Evolutionary conservation across 2,888 invertebrate genomes (phyloP).

Genomic region (Ptycholaimellus sp.): DNA sequence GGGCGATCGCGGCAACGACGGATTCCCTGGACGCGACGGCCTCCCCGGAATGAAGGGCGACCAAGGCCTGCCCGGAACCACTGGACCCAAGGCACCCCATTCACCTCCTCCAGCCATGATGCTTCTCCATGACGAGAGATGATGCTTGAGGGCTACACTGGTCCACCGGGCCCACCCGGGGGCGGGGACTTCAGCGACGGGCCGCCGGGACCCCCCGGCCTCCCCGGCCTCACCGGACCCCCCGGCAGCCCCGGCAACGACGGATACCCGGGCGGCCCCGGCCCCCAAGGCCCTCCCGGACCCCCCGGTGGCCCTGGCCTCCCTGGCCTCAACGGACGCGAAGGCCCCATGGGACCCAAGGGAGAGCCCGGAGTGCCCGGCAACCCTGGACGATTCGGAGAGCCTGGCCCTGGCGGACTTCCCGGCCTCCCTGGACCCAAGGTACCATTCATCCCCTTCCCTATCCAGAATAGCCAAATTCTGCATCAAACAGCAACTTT

Average conservation of each 20-base stretch:
- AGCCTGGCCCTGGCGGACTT: conserved; percentile 9
- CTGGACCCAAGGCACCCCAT: too few relatives aligned
- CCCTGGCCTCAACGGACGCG: conserved; percentile 12
- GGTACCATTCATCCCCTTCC: too few relatives aligned
- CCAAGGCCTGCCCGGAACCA: conserved; percentile 11
- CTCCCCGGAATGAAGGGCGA: conserved; percentile 19
- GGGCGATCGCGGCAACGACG: conserved; percentile 24
- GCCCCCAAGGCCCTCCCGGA: conserved; percentile 20
- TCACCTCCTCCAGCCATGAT: too few relatives aligned
- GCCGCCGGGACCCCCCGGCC: conserved; percentile 19
- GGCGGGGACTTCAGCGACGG: conserved; percentile 22
- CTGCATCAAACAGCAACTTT: too few relatives aligned
- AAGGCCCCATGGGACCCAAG: conserved; percentile 39
- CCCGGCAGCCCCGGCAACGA: conserved; percentile 22
- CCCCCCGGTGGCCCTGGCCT: conserved; percentile 13
- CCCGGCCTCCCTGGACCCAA: conserved; percentile 13
- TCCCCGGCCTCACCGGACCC: conserved; percentile 18
- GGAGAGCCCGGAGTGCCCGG: conserved; percentile 12
- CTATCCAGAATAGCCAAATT: too few relatives aligned
- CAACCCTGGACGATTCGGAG: background rate
- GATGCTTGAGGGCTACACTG: too few relatives aligned
- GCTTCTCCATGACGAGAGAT: too few relatives aligned
- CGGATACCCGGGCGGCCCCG: conserved; percentile 28
- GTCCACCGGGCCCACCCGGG: conserved; percentile 19
- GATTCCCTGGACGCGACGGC: conserved; percentile 15